A percentile compares a stretch with the other conserved stretches of the same genome.
Evolutionary conservation across 2,888 invertebrate genomes (phyloP).

Genomic region (Auanema sp.): DNA sequence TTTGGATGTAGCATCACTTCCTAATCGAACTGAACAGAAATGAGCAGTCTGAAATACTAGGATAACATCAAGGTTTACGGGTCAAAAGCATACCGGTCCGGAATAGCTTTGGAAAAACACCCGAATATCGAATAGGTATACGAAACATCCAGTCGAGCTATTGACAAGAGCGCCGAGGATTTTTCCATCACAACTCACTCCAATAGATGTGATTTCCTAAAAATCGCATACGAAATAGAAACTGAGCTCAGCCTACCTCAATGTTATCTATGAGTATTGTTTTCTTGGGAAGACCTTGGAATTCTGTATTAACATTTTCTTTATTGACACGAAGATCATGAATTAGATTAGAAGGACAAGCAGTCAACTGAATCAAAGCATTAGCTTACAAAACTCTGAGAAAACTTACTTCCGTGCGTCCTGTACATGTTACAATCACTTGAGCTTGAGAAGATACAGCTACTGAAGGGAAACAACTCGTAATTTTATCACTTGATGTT

Average conservation of each 20-base stretch:
- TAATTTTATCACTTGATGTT: constrained; percentile 19
- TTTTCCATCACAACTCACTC: constrained; percentile 39
- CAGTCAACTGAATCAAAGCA: constrained; percentile 28
- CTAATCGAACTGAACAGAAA: constrained; percentile 29
- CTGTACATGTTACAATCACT: constrained; percentile 14
- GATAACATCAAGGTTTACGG: not conserved
- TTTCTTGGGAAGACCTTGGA: constrained; percentile 28
- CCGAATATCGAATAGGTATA: constrained; percentile 40
- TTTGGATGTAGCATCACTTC: constrained; percentile 24
- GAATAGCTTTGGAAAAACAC: constrained; percentile 20
- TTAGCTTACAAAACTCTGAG: not conserved
- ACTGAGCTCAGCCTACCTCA: constrained; percentile 13
- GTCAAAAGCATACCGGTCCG: constrained; percentile 15
- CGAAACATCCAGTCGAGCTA: constrained; percentile 40
- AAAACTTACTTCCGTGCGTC: constrained; percentile 5
- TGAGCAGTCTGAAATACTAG: not conserved
- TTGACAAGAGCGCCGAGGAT: constrained; percentile 37
- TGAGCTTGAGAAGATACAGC: constrained; percentile 19
- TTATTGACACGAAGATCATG: constrained; percentile 23
- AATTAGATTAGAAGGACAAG: constrained; percentile 24
- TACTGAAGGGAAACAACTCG: constrained; percentile 18
- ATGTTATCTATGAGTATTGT: constrained; percentile 15
- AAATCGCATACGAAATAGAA: not conserved
- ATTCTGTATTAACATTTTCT: constrained; percentile 36
- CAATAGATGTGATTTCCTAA: constrained; percentile 26